Percentiles rank a stretch among this genome's conserved stretches.
phyloP scores from a whole-genome alignment of 2,888 invertebrate species.

The Ormyrus rosae region DNA sequence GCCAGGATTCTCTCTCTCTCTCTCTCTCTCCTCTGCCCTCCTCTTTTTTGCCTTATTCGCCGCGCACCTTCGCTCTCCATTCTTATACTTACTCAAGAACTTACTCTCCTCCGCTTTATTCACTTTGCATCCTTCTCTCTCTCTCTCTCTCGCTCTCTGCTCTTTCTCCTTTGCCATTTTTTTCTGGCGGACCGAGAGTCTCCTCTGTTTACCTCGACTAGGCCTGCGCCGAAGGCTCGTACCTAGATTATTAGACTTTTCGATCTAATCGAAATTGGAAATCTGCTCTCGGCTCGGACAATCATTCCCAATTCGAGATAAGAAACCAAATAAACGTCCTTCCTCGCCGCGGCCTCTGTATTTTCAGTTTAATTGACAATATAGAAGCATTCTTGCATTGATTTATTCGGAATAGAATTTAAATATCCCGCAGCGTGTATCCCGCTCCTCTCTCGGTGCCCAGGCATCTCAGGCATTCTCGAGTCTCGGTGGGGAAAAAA shows the following conservation, averaged over 20 bases:
- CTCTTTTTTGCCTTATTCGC: conserved; percentile 27
- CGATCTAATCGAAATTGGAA: background rate
- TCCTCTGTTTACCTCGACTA: no score
- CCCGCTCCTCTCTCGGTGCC: no score
- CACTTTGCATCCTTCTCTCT: conserved; percentile 17
- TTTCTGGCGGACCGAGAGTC: no score
- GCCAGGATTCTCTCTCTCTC: conserved; percentile 32
- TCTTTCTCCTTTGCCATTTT: background rate
- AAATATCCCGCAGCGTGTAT: no score
- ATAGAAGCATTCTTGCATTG: no score
- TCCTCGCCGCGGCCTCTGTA: no score
- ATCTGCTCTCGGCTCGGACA: background rate
- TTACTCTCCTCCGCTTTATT: conserved; percentile 23
- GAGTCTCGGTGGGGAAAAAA: no score
- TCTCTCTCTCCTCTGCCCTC: conserved; percentile 44
- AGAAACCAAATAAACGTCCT: no score
- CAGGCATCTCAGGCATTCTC: no score
- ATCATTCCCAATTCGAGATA: no score
- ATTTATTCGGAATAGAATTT: no score
- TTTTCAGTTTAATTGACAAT: no score
- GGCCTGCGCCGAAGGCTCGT: background rate
- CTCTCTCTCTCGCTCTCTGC: background rate
- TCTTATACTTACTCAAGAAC: background rate
- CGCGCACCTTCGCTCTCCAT: conserved; percentile 36
- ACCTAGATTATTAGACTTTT: conserved; percentile 8